A percentile compares a stretch with the other conserved stretches of the same genome.
phyloP scores from a whole-genome alignment of 1,140 invertebrate species.

The Tyrophagus putrescentiae region DNA sequence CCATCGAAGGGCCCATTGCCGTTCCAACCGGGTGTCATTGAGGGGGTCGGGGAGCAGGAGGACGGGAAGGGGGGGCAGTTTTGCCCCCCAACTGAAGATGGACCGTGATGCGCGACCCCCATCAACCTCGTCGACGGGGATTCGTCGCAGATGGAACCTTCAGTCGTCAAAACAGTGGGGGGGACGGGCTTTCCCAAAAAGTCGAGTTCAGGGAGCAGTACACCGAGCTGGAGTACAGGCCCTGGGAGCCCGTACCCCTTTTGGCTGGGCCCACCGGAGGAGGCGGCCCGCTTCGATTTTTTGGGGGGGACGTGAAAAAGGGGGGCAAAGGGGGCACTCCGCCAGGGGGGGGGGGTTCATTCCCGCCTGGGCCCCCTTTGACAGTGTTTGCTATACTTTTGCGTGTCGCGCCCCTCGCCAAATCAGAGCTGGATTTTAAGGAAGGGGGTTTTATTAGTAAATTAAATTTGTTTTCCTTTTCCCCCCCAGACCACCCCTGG shows the following conservation, averaged over 20 bases:
- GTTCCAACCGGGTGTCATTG: constrained; percentile 36
- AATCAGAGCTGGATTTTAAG: not conserved
- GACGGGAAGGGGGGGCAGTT: too few relatives aligned
- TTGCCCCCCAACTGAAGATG: not conserved
- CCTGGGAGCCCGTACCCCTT: constrained; percentile 84
- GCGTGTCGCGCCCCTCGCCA: not conserved
- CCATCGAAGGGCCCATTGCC: constrained; percentile 62
- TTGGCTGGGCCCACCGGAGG: constrained; percentile 52
- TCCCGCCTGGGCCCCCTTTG: constrained; percentile 31
- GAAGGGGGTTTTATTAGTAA: too few relatives aligned
- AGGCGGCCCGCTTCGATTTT: constrained; percentile 37
- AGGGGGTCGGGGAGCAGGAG: too few relatives aligned
- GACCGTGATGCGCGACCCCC: constrained; percentile 22
- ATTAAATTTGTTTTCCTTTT: too few relatives aligned
- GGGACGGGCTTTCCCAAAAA: not conserved
- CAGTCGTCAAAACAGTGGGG: too few relatives aligned
- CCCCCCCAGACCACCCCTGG: not conserved
- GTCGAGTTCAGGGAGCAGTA: constrained; percentile 57
- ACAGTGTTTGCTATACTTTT: constrained; percentile 24
- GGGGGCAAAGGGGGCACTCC: constrained; percentile 36
- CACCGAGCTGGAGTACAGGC: constrained; percentile 52
- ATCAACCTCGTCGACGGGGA: constrained; percentile 23
- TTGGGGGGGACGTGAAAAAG: constrained; percentile 32
- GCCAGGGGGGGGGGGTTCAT: constrained; percentile 33
- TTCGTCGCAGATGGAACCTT: constrained; percentile 2